Evolutionary conservation across 2,797 vertebrate genomes (phyloP).

Genomic region (Acipenser ruthenus): DNA sequence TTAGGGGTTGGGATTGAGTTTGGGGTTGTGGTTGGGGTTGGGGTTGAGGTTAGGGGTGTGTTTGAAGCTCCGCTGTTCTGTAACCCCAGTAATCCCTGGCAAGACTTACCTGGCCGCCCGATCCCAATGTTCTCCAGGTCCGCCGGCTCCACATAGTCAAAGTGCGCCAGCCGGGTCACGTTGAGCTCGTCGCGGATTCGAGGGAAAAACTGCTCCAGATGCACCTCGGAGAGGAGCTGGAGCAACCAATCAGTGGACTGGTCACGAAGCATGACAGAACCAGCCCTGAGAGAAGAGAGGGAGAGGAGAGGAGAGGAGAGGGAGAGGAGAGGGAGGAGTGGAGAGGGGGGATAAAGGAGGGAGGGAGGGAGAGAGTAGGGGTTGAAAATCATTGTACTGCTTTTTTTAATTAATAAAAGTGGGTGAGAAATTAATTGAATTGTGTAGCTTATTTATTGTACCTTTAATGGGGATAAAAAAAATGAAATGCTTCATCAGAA

Average conservation of each 20-base stretch:
- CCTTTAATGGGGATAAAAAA: too few relatives aligned
- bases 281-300: slow-evolving; percentile 9
- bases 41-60: too few relatives aligned
- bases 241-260: slow-evolving; percentile 71
- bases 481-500: too few relatives aligned
- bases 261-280: slow-evolving; percentile 67
- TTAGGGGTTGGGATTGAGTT: too few relatives aligned
- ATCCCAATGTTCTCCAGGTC: slow-evolving; percentile 80
- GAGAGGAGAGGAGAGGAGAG: background rate
- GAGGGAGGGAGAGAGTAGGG: background rate
- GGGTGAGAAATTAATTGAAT: too few relatives aligned
- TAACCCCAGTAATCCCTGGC: background rate
- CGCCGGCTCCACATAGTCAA: slow-evolving; percentile 70
- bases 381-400: too few relatives aligned
- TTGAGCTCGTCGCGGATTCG: slow-evolving; percentile 74
- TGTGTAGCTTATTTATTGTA: too few relatives aligned
- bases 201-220: slow-evolving; percentile 76
- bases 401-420: too few relatives aligned
- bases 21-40: too few relatives aligned
- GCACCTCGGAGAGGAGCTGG: slow-evolving; percentile 66
- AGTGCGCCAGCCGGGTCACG: slow-evolving; percentile 73
- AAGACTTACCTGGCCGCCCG: slow-evolving; percentile 70
- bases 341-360: background rate
- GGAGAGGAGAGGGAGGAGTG: too few relatives aligned
- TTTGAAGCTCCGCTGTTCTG: background rate